Conservation (phyloP, 2,797 vertebrate species). For the Lophius americanus region DNA sequence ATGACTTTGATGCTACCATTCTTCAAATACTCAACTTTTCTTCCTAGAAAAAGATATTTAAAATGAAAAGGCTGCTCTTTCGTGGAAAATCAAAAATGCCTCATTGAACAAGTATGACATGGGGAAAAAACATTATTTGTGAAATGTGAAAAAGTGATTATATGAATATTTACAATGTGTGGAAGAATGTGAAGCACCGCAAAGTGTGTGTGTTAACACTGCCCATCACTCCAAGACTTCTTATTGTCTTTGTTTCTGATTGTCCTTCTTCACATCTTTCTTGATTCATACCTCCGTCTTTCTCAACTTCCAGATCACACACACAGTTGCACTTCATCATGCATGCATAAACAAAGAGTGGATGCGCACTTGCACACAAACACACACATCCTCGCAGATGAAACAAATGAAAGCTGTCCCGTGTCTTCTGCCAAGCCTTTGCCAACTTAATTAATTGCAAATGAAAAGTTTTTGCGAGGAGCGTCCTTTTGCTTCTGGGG, state of each 20-base stretch:
- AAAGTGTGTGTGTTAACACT: not conserved
- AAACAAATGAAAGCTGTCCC: slow-evolving; percentile 63
- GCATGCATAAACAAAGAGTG: slow-evolving; percentile 19
- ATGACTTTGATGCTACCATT: not conserved
- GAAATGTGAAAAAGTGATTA: slow-evolving; percentile 8
- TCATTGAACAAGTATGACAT: not conserved
- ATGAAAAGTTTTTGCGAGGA: slow-evolving; percentile 83
- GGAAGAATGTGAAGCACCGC: slow-evolving; percentile 6
- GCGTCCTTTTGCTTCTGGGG: slow-evolving; percentile 77
- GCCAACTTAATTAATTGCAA: slow-evolving; percentile 84
- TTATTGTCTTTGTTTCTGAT: slow-evolving; percentile 18
- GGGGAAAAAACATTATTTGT: not conserved
- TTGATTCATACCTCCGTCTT: slow-evolving; percentile 35
- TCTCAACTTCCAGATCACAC: slow-evolving; percentile 36
- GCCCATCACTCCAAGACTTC: slow-evolving; percentile 16
- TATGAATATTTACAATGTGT: not conserved
- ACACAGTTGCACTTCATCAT: slow-evolving; percentile 36
- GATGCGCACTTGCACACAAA: not conserved
- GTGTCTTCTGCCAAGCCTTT: slow-evolving; percentile 66
- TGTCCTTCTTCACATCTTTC: slow-evolving; percentile 19
- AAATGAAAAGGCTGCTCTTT: not conserved
- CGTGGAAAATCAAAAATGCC: not conserved
- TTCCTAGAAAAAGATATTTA: not conserved
- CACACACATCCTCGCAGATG: slow-evolving; percentile 34
- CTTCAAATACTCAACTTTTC: not conserved